phyloP scores from a whole-genome alignment of 2,797 vertebrate genomes.

The Coregonus sp. region DNA sequence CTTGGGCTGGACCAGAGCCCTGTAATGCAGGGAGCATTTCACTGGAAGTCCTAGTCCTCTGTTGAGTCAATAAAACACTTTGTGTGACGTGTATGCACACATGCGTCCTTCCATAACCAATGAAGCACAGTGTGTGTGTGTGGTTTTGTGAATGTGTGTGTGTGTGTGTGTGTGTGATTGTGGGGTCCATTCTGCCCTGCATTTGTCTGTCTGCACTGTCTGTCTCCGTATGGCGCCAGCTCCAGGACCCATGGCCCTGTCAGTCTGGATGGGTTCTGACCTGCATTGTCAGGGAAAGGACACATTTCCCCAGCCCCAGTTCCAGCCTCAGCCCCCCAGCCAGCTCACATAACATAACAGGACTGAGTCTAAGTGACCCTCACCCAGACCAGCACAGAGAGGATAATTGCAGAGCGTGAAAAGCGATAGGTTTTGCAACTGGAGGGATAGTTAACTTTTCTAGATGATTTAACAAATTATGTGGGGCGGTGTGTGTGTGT shows the following conservation, averaged over 20 bases:
- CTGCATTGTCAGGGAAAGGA: not conserved
- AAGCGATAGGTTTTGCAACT: slow-evolving; percentile 30
- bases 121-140: slow-evolving; percentile 6
- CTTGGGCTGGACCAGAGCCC: not conserved
- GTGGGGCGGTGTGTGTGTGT: slow-evolving; percentile 55
- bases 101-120: not conserved
- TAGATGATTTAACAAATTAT: no score
- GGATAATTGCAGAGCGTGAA: slow-evolving; percentile 15
- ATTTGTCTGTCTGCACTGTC: not conserved
- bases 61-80: not conserved
- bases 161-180: not conserved
- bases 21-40: slow-evolving; percentile 11
- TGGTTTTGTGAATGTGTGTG: not conserved
- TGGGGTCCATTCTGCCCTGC: not conserved
- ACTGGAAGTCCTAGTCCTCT: slow-evolving; percentile 24
- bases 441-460: slow-evolving; percentile 13
- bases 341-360: not conserved
- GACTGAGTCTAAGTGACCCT: not conserved
- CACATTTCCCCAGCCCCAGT: not conserved
- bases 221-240: slow-evolving; percentile 21
- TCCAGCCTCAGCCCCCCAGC: not conserved
- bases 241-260: not conserved
- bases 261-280: slow-evolving; percentile 11
- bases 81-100: slow-evolving; percentile 5
- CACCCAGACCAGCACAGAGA: not conserved